Evolutionary conservation across 2,888 invertebrate genomes (phyloP).

Genomic region (Mythimna vitellina): DNA sequence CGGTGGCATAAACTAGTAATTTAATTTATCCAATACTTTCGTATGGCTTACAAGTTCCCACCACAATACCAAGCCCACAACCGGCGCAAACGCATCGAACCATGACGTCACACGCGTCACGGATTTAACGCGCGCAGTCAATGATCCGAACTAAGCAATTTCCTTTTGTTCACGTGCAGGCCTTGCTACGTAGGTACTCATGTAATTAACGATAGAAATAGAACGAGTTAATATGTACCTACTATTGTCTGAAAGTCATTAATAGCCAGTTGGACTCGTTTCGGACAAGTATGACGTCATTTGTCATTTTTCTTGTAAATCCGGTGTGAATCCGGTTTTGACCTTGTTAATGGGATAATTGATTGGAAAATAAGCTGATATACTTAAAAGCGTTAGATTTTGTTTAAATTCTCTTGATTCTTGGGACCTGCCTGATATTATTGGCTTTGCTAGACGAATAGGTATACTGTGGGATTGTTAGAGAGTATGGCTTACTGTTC

Average conservation of each 20-base stretch:
- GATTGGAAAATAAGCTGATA: neutral
- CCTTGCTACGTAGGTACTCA: slow-evolving; percentile 30
- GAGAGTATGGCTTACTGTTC: no score
- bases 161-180: slow-evolving; percentile 62
- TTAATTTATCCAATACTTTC: neutral
- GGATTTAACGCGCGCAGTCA: slow-evolving; percentile 57
- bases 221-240: slow-evolving; percentile 23
- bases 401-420: no score
- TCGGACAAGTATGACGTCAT: slow-evolving; percentile 1
- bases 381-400: neutral
- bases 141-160: slow-evolving; percentile 60
- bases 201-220: slow-evolving; percentile 51
- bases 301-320: slow-evolving; percentile 3
- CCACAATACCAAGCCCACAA: slow-evolving; percentile 12
- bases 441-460: no score
- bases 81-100: slow-evolving; percentile 36
- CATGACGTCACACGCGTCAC: slow-evolving; percentile 65
- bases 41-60: slow-evolving; percentile 15
- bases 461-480: no score
- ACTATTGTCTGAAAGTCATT: slow-evolving; percentile 34
- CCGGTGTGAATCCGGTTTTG: neutral
- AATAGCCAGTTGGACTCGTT: slow-evolving; percentile 13
- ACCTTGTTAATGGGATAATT: neutral
- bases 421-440: no score
- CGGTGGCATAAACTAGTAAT: no score